phyloP scores from a whole-genome alignment of 64 coral and sea anemone species.

The Catalaphyllia jardinei region DNA sequence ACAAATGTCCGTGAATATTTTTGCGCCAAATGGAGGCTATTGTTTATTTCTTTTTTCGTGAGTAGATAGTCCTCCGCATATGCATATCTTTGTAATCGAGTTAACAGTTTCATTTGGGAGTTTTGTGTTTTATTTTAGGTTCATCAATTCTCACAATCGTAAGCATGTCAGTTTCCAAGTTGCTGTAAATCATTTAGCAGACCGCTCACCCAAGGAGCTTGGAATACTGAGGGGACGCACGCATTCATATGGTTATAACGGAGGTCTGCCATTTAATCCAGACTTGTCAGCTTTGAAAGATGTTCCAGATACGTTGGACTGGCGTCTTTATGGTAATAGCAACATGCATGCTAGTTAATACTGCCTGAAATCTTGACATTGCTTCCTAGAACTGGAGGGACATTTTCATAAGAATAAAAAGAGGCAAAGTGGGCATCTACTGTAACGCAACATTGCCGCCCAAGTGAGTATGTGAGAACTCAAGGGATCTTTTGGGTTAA shows the following conservation, averaged over 20 bases:
- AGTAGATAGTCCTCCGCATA: too few species aligned
- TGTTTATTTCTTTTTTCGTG: too few species aligned
- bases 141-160: conserved; percentile 97
- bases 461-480: too few species aligned
- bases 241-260: conserved; percentile 75
- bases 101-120: not conserved
- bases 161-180: conserved; percentile 84
- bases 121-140: conserved; percentile 39
- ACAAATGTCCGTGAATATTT: too few species aligned
- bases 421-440: too few species aligned
- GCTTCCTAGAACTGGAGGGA: not conserved
- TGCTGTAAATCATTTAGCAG: conserved; percentile 86
- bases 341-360: not conserved
- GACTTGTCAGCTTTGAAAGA: conserved; percentile 77
- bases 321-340: conserved; percentile 72
- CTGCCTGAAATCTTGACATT: not conserved
- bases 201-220: conserved; percentile 74
- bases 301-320: conserved; percentile 84
- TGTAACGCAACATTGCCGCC: too few species aligned
- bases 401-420: not conserved
- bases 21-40: too few species aligned
- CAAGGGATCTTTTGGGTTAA: too few species aligned
- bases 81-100: too few species aligned
- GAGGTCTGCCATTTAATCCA: conserved; percentile 78
- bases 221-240: conserved; percentile 78